Base-by-base conservation (phyloP, 2,113 vertebrate species). In the Apistogramma diplotaenia region DNA sequence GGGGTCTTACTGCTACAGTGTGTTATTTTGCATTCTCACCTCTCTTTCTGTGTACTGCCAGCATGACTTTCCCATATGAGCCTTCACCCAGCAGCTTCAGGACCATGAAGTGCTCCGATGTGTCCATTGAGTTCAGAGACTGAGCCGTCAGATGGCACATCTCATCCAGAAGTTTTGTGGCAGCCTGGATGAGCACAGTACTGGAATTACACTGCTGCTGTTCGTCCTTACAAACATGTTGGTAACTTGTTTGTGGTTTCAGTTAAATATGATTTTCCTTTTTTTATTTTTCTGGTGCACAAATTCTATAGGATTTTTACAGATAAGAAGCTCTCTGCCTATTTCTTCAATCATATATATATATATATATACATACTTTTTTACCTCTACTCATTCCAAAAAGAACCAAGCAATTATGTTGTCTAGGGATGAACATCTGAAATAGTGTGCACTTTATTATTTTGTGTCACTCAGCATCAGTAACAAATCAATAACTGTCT, bases 41-140 rank as follows among this genome's bases (percentile, higher is more conserved):
- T 90, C 91, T 95, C 51, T 90, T 93, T 72, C 78, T 95, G 89
- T 96, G 96, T 0, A 96, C 90, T 0, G 95, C 96, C 23, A 97
- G 67, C 87, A 97, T 94, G 77, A 97, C 97, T 0, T 94, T 93
- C 16, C 97, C 97, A 0, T 97, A 98, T 2, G 96, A 96, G 18
- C 97, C 97, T 0, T 96, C 95, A 2, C 97, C 97, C 54, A 98
- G 91, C 53, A 96, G 92, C 80, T 95, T 96, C 49, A 96, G 56
- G 73, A 97, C 85, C 9, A 85, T 62, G 53, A 96, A 98, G 82
- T 92, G 95, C 31, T 95, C 93, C 0, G 95, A 84, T 0, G 96
- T 90, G 79, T 95, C 93, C 88, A 94, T 79, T 0, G 85, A 10
- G 0, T 78, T 89, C 85, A 98, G 90, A 57, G 92, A 93, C 80